phyloP scores from a whole-genome alignment of 2,888 invertebrate species.

The Sphaeridia pumilis region DNA sequence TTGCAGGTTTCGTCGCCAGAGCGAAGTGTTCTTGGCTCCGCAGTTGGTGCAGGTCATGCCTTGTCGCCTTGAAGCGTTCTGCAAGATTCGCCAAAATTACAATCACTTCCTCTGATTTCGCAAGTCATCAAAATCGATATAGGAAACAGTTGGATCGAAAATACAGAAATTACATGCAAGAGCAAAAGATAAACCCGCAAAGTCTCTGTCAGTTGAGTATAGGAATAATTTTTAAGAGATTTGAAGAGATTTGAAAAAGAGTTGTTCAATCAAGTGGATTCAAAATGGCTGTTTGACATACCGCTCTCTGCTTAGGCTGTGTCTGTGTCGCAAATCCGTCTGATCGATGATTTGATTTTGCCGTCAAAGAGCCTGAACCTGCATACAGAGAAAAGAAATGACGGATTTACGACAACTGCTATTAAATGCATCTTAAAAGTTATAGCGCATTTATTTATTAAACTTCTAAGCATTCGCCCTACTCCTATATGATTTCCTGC shows the following conservation, averaged over 20 bases:
- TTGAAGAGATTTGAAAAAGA: conserved; percentile 10
- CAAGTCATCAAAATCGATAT: too few relatives aligned
- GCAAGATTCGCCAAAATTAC: too few relatives aligned
- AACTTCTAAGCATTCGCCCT: too few relatives aligned
- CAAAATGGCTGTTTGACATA: conserved; percentile 23
- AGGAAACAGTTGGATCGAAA: too few relatives aligned
- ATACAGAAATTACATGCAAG: too few relatives aligned
- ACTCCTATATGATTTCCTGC: too few relatives aligned
- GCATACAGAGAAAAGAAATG: conserved; percentile 28
- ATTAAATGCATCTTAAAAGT: too few relatives aligned
- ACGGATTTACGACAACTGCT: conserved; percentile 33
- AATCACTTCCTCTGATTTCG: too few relatives aligned
- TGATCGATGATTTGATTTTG: conserved; percentile 35
- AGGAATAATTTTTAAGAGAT: too few relatives aligned
- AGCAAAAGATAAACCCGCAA: conserved; percentile 12
- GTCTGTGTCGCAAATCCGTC: conserved; percentile 36
- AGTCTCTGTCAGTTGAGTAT: too few relatives aligned
- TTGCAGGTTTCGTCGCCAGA: conserved; percentile 65
- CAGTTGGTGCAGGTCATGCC: conserved; percentile 90
- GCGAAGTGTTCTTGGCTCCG: conserved; percentile 74
- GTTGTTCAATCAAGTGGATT: conserved; percentile 7
- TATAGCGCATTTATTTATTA: neutral
- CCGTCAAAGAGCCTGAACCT: conserved; percentile 36
- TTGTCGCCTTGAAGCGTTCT: too few relatives aligned
- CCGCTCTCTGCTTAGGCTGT: conserved; percentile 35